Base-by-base conservation (phyloP, 1,140 invertebrate species). In the Augochlora pura region DNA sequence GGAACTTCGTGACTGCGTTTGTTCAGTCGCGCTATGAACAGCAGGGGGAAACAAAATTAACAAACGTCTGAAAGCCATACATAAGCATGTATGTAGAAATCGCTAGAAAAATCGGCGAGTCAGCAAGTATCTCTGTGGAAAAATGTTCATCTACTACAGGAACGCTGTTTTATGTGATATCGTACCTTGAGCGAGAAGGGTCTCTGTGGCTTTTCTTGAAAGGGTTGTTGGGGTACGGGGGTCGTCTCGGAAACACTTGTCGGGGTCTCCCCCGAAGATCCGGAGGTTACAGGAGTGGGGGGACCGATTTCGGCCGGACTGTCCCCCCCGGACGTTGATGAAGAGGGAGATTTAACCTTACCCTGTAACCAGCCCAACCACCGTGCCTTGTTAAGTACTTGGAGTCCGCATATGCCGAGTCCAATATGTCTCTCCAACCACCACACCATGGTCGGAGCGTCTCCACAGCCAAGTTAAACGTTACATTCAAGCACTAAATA, bases 121-220 rank as follows among this genome's bases (percentile, higher is more conserved):
- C 76, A 64, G 32, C 49, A 60, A 78, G 54, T 57, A 79, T 83
- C 52, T 75, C 23, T 72, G 9, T 63, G 6, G 42, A 46, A 18
- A 73, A 57, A 32, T 75, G 39, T 79, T 81, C 63, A 59, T 42
- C 71, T 79, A 76, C 71, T 82, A 79, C 71, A 32, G 46, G 62
- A 85, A 76, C 71, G 62, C 49, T 76, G 62, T 74, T 46, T 46
- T 67, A 25, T 77, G 38, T 72, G 54, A 85, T 86, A 80, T 85
- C 84, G 87, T 95, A 95, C 95, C 95, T 95, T 94, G 82, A 95
- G 92, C 82, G 95, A 94, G 91, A 95, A 94, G 85, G 95, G 95
- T 89, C 95, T 93, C 91, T 94, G 94, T 82, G 94, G 94, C 93
- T 95, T 95, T 82, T 93, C 92, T 91, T 91, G 89, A 83, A 89